Conservation (phyloP, 2,797 vertebrate species). For the Gymnothorax javanicus region DNA sequence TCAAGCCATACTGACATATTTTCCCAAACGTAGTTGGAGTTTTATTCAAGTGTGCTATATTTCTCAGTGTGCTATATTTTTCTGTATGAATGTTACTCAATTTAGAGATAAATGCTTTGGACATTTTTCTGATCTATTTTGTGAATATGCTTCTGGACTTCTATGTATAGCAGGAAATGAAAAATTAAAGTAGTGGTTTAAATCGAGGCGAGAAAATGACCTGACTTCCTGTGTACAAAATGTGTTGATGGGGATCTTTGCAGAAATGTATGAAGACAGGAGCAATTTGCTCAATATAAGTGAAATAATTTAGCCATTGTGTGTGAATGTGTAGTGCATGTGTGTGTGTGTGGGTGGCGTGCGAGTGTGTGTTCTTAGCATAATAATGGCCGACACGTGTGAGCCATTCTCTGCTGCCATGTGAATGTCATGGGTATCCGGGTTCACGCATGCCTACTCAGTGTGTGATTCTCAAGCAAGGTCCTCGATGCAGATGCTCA, state of each 20-base stretch:
- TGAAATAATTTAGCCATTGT: constrained; percentile 38
- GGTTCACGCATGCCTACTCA: neutral
- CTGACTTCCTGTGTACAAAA: neutral
- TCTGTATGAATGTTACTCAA: neutral
- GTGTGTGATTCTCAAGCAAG: neutral
- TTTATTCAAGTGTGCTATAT: neutral
- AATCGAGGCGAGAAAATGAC: neutral
- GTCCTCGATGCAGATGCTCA: neutral
- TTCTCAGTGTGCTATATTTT: neutral
- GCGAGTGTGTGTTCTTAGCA: neutral
- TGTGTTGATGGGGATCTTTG: neutral
- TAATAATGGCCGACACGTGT: constrained; percentile 26
- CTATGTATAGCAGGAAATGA: neutral
- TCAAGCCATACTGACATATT: neutral
- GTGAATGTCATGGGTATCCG: neutral
- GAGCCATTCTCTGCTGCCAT: constrained; percentile 14
- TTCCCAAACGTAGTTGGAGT: neutral
- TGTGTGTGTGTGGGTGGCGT: neutral
- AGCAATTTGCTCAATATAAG: constrained; percentile 12
- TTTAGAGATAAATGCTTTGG: neutral
- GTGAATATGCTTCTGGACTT: neutral
- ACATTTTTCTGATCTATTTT: neutral
- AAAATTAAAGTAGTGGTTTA: neutral
- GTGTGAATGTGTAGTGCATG: constrained; percentile 34
- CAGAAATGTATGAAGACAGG: neutral